Evolutionary conservation across 2,113 vertebrate species (phyloP).

Genomic region (Oncorhynchus mykiss): DNA sequence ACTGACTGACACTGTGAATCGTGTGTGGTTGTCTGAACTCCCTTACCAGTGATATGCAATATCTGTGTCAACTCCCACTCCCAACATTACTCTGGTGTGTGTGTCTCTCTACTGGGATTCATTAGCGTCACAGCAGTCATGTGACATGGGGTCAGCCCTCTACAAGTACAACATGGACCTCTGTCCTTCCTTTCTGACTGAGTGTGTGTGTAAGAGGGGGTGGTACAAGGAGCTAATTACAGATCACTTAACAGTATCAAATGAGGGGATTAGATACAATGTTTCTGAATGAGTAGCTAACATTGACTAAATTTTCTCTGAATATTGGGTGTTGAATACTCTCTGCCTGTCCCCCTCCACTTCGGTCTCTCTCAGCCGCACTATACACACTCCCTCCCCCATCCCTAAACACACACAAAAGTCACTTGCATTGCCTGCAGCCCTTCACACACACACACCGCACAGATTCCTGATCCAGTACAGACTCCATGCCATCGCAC

Average conservation of each 20-base stretch:
- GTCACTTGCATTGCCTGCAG: neutral
- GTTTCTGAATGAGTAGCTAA: too few species aligned
- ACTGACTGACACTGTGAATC: too few species aligned
- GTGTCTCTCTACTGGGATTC: constrained; percentile 35
- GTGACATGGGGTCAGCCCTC: constrained; percentile 29
- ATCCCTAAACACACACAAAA: constrained; percentile 2
- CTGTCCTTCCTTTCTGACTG: neutral
- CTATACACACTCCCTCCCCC: constrained; percentile 19
- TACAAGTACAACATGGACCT: constrained; percentile 46
- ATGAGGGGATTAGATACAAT: neutral
- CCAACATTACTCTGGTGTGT: neutral
- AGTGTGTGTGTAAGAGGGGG: constrained; percentile 27
- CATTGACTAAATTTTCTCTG: too few species aligned
- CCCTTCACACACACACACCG: neutral
- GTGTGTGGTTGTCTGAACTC: too few species aligned
- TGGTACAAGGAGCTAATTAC: constrained; percentile 15
- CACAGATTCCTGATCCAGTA: constrained; percentile 58
- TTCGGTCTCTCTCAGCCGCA: neutral
- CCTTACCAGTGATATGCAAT: neutral
- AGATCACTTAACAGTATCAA: neutral
- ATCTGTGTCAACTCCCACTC: neutral
- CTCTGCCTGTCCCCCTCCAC: neutral
- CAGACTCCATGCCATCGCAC: constrained; percentile 75
- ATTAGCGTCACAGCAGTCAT: constrained; percentile 33
- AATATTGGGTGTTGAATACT: neutral